phyloP scores from a whole-genome alignment of 2,113 vertebrate species.

The Thunnus maccoyii region DNA sequence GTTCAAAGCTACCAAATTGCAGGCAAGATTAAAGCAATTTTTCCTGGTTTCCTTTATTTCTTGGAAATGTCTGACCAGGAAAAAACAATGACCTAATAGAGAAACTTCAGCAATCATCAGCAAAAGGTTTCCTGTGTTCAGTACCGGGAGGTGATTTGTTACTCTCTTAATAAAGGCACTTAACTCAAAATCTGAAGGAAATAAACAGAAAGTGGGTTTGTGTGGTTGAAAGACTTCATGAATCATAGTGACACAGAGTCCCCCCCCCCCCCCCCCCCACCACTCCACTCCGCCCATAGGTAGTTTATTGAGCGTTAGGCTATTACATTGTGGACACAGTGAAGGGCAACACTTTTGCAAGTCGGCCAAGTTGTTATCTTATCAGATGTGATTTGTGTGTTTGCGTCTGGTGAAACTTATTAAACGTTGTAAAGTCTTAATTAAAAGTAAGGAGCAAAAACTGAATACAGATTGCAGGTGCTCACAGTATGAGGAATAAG shows the following conservation, averaged over 20 bases:
- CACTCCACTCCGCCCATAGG: background rate
- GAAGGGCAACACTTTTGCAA: slow-evolving; percentile 54
- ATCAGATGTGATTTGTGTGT: slow-evolving; percentile 74
- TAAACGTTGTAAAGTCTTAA: slow-evolving; percentile 65
- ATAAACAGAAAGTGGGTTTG: slow-evolving; percentile 42
- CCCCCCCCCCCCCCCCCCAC: background rate
- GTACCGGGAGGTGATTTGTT: slow-evolving; percentile 62
- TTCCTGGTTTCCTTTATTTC: slow-evolving; percentile 14
- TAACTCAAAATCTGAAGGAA: slow-evolving; percentile 48
- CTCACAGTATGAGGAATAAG: background rate
- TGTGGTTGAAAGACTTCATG: slow-evolving; percentile 26
- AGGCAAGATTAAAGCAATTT: slow-evolving; percentile 22
- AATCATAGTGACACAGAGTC: slow-evolving; percentile 42
- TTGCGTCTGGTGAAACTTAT: slow-evolving; percentile 60
- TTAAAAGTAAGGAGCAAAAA: slow-evolving; percentile 64
- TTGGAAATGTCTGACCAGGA: background rate
- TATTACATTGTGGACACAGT: slow-evolving; percentile 51
- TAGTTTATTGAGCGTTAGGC: slow-evolving; percentile 31
- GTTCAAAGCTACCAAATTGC: slow-evolving; percentile 13
- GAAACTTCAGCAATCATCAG: slow-evolving; percentile 2
- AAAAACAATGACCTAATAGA: background rate
- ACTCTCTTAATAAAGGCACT: slow-evolving; percentile 62
- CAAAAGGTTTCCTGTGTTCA: slow-evolving; percentile 22
- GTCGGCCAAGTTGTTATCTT: slow-evolving; percentile 69
- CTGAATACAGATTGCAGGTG: slow-evolving; percentile 54